Percentiles rank a stretch among this genome's conserved stretches.
phyloP scores from a whole-genome alignment of 2,113 vertebrate genomes.

The Caracal caracal region DNA sequence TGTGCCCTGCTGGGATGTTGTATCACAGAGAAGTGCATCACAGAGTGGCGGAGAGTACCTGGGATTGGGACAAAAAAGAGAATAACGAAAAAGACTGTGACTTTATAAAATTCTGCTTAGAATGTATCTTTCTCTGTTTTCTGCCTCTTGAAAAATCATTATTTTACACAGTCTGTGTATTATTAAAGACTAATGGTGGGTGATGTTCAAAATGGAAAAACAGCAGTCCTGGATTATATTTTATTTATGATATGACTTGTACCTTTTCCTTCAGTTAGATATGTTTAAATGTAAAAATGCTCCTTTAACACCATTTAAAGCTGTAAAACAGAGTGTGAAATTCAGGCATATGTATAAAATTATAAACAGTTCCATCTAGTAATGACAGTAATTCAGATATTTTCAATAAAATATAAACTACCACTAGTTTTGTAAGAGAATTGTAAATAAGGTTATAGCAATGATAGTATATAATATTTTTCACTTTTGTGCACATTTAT shows the following conservation, averaged over 20 bases:
- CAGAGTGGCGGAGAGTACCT: neutral
- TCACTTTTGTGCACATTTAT: neutral
- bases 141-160: constrained; percentile 5
- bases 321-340: neutral
- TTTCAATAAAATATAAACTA: constrained; percentile 5
- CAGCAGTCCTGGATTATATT: neutral
- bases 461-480: neutral
- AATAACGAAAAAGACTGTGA: neutral
- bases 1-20: neutral
- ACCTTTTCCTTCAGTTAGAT: neutral
- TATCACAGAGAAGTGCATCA: neutral
- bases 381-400: neutral
- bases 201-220: neutral
- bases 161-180: neutral
- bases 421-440: neutral
- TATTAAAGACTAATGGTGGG: neutral
- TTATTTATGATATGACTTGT: neutral
- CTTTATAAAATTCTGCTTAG: neutral
- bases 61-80: neutral
- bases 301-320: neutral
- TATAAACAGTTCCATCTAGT: neutral
- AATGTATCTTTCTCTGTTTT: neutral
- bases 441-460: neutral
- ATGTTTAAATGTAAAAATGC: neutral
- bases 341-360: neutral